Evolutionary conservation across 2,113 vertebrate genomes (phyloP), one percentile per base, ranked within the genome.

Genomic region (Rhabdornis inornatus): DNA sequence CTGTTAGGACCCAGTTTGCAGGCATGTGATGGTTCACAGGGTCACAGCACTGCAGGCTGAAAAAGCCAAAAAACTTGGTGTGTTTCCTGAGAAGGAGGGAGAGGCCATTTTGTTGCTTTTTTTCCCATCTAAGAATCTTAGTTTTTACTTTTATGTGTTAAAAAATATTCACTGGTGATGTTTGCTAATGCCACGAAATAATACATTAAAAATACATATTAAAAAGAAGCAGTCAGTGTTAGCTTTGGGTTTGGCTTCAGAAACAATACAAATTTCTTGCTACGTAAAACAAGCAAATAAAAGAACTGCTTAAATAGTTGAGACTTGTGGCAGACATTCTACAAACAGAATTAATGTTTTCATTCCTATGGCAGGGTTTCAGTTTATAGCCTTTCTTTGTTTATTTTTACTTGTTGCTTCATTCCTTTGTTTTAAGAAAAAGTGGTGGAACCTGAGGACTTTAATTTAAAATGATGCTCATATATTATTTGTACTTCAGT

Each of bases 381-480:
- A 44, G 59, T 76, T 91, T 72, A 37, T 40, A 92, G 65, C 49
- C 23, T 78, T 49, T 45, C 55, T 89, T 84, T 81, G 25, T 86
- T 90, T 74, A 24, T 57, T 92, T 96, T 86, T 85, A 57, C 31
- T 75, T 52, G 28, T 68, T 92, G 33, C 40, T 82, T 91, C 42
- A 31, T 95, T 94, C 37, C 45, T 87, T 79, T 76, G 45, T 82
- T 94, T 91, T 79, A 79, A 49, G 42, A 16, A 66, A 53, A 87
- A n/a, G 49, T 89, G 57, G 20, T 57, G 7, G 57, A 92, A 45
- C n/a, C 50, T 50, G 42, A 76, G 49, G 78, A 71, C 82, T 92
- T 66, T 3, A 33, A 39, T 61, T 89, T 80, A 76, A 93, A 85
- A 83, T 31, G 9, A 52, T 56, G 45, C 13, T 13, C 3, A 0